Percentiles rank a stretch among this genome's conserved stretches.
These are phyloP conservation scores for Gephyroberyx darwinii DNA, from an alignment of 2,797 vertebrate genomes.

Conservation along the genomic window DNA sequence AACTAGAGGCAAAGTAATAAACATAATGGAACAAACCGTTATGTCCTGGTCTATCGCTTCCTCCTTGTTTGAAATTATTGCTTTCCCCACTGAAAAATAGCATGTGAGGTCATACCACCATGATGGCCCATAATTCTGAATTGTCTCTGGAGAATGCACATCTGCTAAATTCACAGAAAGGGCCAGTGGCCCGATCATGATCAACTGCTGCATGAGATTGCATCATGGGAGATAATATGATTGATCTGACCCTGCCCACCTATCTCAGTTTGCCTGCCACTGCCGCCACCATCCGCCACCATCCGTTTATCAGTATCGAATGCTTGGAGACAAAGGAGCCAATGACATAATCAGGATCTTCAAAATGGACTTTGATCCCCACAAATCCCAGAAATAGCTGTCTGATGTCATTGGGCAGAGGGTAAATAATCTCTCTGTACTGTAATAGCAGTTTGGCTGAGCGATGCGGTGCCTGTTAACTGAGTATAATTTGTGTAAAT, in stretches of 20 bases:
- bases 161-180: conserved; percentile 22
- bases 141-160: conserved; percentile 26
- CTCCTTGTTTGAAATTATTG: conserved; percentile 17
- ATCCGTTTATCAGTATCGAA: conserved; percentile 72
- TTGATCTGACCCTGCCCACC: conserved; percentile 53
- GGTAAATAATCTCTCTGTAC: conserved; percentile 69
- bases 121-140: not conserved
- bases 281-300: conserved; percentile 57
- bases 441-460: conserved; percentile 45
- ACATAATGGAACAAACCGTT: conserved; percentile 14
- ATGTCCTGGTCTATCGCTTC: conserved; percentile 5
- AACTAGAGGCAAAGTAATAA: conserved; percentile 28
- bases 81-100: not conserved
- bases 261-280: conserved; percentile 45
- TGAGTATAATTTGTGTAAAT: conserved; percentile 44
- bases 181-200: conserved; percentile 33
- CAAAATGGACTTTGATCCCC: conserved; percentile 74
- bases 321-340: conserved; percentile 65
- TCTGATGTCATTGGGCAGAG: conserved; percentile 70
- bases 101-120: conserved; percentile 36
- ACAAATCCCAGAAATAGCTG: conserved; percentile 73
- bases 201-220: conserved; percentile 41
- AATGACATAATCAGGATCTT: conserved; percentile 71
- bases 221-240: conserved; percentile 66
- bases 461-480: conserved; percentile 36